Base-by-base conservation (phyloP, 2,797 vertebrate species). In the Acestrorhynchus altus region DNA sequence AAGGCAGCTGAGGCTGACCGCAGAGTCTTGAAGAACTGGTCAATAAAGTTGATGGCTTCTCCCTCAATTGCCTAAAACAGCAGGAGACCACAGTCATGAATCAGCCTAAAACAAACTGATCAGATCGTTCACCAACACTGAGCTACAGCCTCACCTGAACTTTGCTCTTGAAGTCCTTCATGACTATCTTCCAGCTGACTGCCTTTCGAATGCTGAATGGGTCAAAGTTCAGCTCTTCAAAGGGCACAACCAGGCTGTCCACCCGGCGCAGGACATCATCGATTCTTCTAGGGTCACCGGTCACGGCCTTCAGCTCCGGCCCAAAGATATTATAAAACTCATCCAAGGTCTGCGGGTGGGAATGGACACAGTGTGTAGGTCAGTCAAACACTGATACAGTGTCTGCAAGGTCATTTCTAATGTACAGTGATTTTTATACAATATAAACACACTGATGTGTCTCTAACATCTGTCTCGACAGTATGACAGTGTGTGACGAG, bases 321-420 rank as follows among this genome's bases (percentile, higher is more conserved):
- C 95, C 92, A 88, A 98, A 97, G 68, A 96, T 89, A 82, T 93
- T 98, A 82, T 92, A 86, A 83, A 99, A 96, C 69, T 99, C 98
- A 73, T 98, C 95, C 76, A 93, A 82, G 61, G 93, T 92, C 98
- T 99, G 73, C 9, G 2, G 15, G 52, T 7, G 49, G 5, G 68
- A 28, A n/a, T 40, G 20, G 20, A 65, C 13, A 5, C 26, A 31
- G 24, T 1, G 16, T 8, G 46, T 40, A 39, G 39, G 13, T 10
- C 10, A 15, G 11, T 44, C 42, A n/a, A 12, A 61, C 13, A 40
- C 59, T 20, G 31, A 35, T 6, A 35, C 2, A 6, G 31, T 2
- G 31, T 35, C 31, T 35, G 31, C 31, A 35, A 6, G 31, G 2
- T 35, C 6, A n/a, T n/a, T n/a, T n/a, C n/a, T n/a, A n/a, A n/a